Evolutionary conservation across 2,797 vertebrate species (phyloP).

Genomic region (Myotis myotis): DNA sequence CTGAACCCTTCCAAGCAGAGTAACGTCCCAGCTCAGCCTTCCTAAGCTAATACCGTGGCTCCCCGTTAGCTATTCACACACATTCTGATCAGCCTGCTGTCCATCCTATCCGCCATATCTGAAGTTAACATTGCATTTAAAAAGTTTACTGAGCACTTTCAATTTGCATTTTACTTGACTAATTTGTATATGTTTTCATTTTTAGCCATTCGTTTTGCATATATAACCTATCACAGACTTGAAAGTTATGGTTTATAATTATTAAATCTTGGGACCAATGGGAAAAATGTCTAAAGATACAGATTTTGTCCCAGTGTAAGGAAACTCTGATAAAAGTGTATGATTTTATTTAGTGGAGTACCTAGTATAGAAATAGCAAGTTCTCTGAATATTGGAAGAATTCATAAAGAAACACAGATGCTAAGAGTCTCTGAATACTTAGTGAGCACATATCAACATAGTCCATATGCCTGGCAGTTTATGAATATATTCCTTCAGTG

Average conservation of each 20-base stretch:
- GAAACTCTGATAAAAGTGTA: background rate
- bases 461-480: background rate
- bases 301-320: background rate
- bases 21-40: background rate
- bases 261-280: background rate
- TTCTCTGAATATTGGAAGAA: slow-evolving; percentile 37
- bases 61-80: background rate
- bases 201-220: background rate
- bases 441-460: background rate
- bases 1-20: background rate
- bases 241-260: background rate
- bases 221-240: background rate
- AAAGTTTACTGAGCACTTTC: background rate
- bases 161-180: slow-evolving; percentile 25
- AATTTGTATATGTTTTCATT: background rate
- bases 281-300: background rate
- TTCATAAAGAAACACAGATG: slow-evolving; percentile 3
- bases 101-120: background rate
- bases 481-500: slow-evolving; percentile 47
- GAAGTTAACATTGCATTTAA: background rate
- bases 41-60: background rate
- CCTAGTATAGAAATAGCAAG: background rate
- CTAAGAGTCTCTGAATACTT: background rate
- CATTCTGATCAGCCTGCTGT: background rate
- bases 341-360: slow-evolving; percentile 29